A percentile compares a stretch with the other conserved stretches of the same genome.
These are phyloP conservation scores for Dryobota labecula DNA, from an alignment of 2,888 invertebrate genomes.

Conservation along the genomic window DNA sequence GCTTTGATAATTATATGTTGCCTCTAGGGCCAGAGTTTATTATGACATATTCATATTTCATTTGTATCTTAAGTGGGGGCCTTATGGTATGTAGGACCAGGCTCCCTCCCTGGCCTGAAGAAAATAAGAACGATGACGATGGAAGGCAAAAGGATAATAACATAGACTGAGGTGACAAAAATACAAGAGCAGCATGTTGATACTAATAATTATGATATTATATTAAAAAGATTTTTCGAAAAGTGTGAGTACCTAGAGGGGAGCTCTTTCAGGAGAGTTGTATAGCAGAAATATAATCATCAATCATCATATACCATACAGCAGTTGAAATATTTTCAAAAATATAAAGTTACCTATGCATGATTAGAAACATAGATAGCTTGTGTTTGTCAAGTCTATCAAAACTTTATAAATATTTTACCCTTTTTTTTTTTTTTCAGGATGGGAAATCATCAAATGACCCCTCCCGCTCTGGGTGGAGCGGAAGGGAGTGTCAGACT, in stretches of 20 bases:
- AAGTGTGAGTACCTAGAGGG: neutral
- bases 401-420: neutral
- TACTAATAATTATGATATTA: neutral
- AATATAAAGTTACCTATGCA: too few relatives aligned
- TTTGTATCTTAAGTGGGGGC: neutral
- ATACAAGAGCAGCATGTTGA: neutral
- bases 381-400: neutral
- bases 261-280: neutral
- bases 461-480: too few relatives aligned
- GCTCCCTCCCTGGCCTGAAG: neutral
- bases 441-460: too few relatives aligned
- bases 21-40: conserved; percentile 10
- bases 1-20: conserved; percentile 22
- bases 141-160: neutral
- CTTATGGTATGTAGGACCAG: neutral
- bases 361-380: neutral
- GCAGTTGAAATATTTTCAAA: neutral
- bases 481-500: too few relatives aligned
- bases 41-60: conserved; percentile 19
- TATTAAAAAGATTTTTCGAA: neutral
- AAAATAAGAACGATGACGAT: neutral
- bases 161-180: neutral
- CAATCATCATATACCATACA: neutral
- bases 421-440: too few relatives aligned
- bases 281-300: neutral